Evolutionary conservation across 1,140 invertebrate genomes (phyloP).

Genomic region (Ganaspis sp.): DNA sequence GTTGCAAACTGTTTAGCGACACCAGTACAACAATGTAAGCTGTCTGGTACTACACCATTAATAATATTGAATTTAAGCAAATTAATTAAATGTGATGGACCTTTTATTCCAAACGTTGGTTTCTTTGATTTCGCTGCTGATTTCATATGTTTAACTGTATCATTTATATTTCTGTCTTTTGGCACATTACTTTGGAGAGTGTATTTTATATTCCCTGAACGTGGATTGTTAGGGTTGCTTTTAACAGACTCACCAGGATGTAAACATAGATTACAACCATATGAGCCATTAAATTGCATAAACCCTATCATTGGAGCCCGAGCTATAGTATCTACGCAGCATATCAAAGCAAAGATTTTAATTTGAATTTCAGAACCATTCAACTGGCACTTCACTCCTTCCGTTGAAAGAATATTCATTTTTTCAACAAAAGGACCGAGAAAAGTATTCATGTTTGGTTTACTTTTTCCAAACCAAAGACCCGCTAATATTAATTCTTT

Average conservation of each 20-base stretch:
- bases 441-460: conserved; percentile 47
- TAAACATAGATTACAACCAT: conserved; percentile 41
- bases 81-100: conserved; percentile 34
- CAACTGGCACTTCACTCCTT: conserved; percentile 41
- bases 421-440: conserved; percentile 44
- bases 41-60: conserved; percentile 34
- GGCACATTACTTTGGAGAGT: not conserved
- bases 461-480: conserved; percentile 42
- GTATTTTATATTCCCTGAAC: conserved; percentile 29
- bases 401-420: conserved; percentile 40
- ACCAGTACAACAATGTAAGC: conserved; percentile 34
- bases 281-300: conserved; percentile 41
- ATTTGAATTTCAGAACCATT: conserved; percentile 19
- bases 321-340: conserved; percentile 43
- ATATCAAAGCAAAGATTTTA: conserved; percentile 39
- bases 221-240: not conserved
- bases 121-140: conserved; percentile 16
- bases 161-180: not conserved
- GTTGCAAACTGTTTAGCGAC: conserved; percentile 33
- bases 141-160: conserved; percentile 32
- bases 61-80: conserved; percentile 44
- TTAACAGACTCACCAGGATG: conserved; percentile 34
- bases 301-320: conserved; percentile 43
- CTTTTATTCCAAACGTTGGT: conserved; percentile 33
- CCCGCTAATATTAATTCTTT: conserved; percentile 36